Conservation (phyloP, 2,797 vertebrate genomes). For the Mormyrops attenuatus region DNA sequence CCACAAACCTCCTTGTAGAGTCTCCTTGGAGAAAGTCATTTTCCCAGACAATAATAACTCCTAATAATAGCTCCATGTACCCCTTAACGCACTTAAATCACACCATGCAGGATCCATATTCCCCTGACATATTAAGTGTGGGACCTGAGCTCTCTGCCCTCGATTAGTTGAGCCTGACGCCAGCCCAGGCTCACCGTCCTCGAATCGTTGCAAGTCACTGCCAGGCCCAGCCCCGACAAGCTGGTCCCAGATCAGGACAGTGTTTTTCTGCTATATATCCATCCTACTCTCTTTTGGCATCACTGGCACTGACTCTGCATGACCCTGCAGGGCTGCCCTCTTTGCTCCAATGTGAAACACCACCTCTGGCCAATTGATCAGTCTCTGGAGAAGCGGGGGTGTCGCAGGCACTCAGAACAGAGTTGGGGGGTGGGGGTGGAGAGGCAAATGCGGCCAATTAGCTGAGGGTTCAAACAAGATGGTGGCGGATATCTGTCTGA, state of each 20-base stretch:
- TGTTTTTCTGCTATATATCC: background rate
- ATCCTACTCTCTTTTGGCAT: background rate
- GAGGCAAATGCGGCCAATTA: background rate
- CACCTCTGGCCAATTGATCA: background rate
- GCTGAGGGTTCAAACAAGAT: background rate
- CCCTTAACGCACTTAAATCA: background rate
- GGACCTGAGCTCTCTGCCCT: background rate
- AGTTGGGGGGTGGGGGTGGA: background rate
- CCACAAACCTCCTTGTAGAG: background rate
- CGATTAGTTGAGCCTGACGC: background rate
- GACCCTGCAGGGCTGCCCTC: background rate
- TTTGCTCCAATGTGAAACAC: background rate
- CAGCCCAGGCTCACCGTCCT: background rate
- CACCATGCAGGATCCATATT: background rate
- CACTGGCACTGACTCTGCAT: background rate
- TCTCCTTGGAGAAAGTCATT: background rate
- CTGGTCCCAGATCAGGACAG: background rate
- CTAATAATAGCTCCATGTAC: background rate
- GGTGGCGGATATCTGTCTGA: background rate
- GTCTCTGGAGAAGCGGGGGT: background rate
- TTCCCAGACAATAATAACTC: slow-evolving; percentile 10
- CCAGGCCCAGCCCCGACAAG: background rate
- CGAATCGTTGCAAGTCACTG: background rate
- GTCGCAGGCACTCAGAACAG: too few relatives aligned
- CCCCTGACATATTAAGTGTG: background rate